Evolutionary conservation across 1,140 invertebrate species (phyloP).

Genomic region (Choristoneura fumiferana): DNA sequence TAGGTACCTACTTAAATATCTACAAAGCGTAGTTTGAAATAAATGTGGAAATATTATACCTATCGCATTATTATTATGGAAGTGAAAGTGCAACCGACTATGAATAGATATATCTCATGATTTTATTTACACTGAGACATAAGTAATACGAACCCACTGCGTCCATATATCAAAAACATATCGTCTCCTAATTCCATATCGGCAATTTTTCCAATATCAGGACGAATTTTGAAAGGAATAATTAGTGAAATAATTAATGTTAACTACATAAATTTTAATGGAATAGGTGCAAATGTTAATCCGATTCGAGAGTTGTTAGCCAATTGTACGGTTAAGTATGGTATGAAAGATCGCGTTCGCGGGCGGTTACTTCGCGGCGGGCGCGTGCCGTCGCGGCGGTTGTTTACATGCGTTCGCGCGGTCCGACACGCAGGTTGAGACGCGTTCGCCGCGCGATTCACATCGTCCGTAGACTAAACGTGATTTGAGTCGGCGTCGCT

Average conservation of each 20-base stretch:
- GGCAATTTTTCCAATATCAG: slow-evolving; percentile 28
- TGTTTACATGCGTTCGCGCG: slow-evolving; percentile 16
- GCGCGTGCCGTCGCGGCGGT: background rate
- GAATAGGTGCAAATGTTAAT: too few relatives aligned
- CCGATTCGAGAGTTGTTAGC: too few relatives aligned
- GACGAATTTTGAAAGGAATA: slow-evolving; percentile 8
- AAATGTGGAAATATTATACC: background rate
- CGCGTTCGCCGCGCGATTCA: slow-evolving; percentile 42
- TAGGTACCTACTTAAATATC: too few relatives aligned
- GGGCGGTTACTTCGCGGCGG: background rate
- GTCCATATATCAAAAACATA: slow-evolving; percentile 54
- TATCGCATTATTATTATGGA: background rate
- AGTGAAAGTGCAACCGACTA: slow-evolving; percentile 12
- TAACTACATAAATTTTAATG: too few relatives aligned
- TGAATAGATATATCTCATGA: background rate
- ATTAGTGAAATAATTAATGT: background rate
- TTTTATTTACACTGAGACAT: slow-evolving; percentile 13
- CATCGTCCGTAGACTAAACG: slow-evolving; percentile 54
- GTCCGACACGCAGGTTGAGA: background rate
- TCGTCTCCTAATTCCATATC: slow-evolving; percentile 64
- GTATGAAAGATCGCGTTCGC: too few relatives aligned
- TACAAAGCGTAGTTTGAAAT: slow-evolving; percentile 8
- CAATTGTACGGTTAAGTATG: too few relatives aligned
- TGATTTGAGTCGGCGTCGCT: slow-evolving; percentile 52
- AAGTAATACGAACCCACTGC: slow-evolving; percentile 54